Percentiles rank a stretch among this genome's conserved stretches.
Conservation (phyloP, 2,113 vertebrate genomes). For the Pseudonaja textilis region DNA sequence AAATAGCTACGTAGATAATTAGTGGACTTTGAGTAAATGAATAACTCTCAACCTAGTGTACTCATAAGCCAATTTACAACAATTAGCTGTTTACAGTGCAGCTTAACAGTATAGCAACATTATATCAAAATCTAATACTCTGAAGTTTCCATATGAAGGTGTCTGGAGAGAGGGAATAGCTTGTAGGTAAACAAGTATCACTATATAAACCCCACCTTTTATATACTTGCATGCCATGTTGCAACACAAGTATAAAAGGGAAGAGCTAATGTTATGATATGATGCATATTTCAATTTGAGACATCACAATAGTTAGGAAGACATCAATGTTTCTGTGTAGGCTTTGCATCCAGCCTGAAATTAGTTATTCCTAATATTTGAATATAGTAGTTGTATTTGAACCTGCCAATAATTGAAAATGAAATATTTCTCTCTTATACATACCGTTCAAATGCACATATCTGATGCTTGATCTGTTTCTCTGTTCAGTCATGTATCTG, state of each 20-base stretch:
- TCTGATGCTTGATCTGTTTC: background rate
- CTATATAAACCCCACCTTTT: background rate
- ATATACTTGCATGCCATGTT: background rate
- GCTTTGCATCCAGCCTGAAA: background rate
- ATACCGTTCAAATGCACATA: constrained; percentile 5
- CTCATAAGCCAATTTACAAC: background rate
- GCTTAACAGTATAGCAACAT: background rate
- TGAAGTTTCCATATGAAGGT: background rate
- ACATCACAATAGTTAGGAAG: background rate
- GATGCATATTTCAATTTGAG: background rate
- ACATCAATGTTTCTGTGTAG: background rate
- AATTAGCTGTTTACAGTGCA: background rate
- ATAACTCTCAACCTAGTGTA: background rate
- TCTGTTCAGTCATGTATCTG: background rate
- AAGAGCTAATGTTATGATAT: background rate
- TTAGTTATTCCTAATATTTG: constrained; percentile 5
- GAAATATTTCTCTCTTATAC: background rate
- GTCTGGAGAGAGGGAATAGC: background rate
- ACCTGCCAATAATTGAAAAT: constrained; percentile 31
- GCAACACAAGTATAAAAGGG: background rate
- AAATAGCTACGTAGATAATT: background rate
- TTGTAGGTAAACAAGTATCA: background rate
- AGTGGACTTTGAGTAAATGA: background rate
- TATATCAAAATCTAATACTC: background rate
- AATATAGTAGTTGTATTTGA: constrained; percentile 45